A percentile compares a stretch with the other conserved stretches of the same genome.
Conservation (phyloP, 2,113 vertebrate species). For the Aldabrachelys gigantea region DNA sequence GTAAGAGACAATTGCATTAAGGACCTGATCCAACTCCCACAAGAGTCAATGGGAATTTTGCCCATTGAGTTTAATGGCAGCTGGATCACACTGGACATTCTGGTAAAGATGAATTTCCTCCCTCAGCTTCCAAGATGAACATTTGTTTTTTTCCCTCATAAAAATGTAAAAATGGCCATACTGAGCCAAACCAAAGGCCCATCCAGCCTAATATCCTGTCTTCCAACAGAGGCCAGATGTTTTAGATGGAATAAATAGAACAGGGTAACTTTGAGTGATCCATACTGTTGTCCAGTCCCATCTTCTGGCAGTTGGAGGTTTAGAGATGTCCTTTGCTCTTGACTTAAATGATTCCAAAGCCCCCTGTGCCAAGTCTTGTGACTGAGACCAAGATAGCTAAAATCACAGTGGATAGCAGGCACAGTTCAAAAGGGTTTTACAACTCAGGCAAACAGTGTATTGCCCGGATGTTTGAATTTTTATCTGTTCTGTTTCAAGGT, state of each 20-base stretch:
- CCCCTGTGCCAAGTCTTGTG: neutral
- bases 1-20: neutral
- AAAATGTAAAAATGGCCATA: too few relatives aligned
- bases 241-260: neutral
- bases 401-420: neutral
- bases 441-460: neutral
- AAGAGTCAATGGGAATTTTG: neutral
- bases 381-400: neutral
- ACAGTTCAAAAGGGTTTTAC: neutral
- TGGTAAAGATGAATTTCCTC: neutral
- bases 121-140: neutral
- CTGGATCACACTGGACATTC: neutral
- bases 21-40: neutral
- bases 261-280: neutral
- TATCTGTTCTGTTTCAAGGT: neutral
- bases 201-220: neutral
- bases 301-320: neutral
- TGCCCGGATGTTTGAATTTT: neutral
- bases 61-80: neutral
- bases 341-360: neutral
- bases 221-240: neutral
- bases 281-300: neutral
- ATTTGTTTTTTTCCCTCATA: neutral
- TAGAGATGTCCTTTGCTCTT: neutral
- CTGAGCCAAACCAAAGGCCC: too few relatives aligned